phyloP scores from a whole-genome alignment of 2,113 vertebrate genomes.

The Brachionichthys hirsutus region DNA sequence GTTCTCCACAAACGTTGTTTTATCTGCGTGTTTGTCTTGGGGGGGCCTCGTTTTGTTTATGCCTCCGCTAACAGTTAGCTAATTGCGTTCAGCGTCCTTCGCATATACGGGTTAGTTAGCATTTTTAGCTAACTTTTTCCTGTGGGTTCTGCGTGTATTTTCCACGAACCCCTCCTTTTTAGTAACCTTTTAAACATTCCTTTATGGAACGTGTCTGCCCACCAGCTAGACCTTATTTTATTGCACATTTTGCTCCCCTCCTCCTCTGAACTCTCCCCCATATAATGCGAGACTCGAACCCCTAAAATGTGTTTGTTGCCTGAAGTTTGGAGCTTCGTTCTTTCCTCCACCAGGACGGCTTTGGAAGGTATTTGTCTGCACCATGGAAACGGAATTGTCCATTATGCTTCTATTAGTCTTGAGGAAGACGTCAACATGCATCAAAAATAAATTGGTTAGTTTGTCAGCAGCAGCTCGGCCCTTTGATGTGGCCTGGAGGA shows the following conservation, averaged over 20 bases:
- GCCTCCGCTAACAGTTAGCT: slow-evolving; percentile 19
- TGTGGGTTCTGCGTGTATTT: slow-evolving; percentile 48
- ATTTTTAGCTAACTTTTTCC: slow-evolving; percentile 63
- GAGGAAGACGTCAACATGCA: slow-evolving; percentile 34
- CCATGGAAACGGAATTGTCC: not conserved
- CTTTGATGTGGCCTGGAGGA: slow-evolving; percentile 56
- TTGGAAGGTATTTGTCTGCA: slow-evolving; percentile 12
- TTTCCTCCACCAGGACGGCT: slow-evolving; percentile 4
- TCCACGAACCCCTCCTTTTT: slow-evolving; percentile 14
- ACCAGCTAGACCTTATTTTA: slow-evolving; percentile 77
- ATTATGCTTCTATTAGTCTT: slow-evolving; percentile 15
- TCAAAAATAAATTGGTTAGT: slow-evolving; percentile 42
- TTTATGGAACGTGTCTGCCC: slow-evolving; percentile 66
- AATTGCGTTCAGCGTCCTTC: slow-evolving; percentile 6
- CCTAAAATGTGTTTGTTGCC: slow-evolving; percentile 54
- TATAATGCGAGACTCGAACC: slow-evolving; percentile 70
- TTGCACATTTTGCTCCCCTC: slow-evolving; percentile 78
- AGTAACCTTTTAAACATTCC: slow-evolving; percentile 57
- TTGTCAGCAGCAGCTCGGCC: slow-evolving; percentile 42
- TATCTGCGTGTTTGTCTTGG: slow-evolving; percentile 35
- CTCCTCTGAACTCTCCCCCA: slow-evolving; percentile 61
- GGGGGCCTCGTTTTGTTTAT: slow-evolving; percentile 44
- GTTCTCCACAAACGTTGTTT: slow-evolving; percentile 59
- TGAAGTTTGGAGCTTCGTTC: slow-evolving; percentile 49
- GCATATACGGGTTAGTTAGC: slow-evolving; percentile 30